These are phyloP conservation scores for Hippocampus zosterae DNA, from an alignment of 2,113 vertebrate species.

Conservation along the genomic window DNA sequence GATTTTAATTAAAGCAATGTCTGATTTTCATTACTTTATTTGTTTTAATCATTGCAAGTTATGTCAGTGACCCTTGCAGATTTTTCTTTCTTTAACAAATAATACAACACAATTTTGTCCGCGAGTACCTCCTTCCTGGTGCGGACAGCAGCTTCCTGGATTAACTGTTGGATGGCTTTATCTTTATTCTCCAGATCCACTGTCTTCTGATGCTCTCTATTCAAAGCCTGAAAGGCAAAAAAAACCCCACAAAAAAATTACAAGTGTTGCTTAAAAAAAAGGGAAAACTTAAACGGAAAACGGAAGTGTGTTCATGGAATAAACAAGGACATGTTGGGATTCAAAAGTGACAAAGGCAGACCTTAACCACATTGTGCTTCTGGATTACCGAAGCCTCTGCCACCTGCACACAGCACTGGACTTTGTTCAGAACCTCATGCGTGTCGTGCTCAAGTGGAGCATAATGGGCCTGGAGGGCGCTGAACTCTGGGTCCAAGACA, in stretches of 20 bases:
- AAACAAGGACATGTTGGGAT: no score
- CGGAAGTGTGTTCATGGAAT: background rate
- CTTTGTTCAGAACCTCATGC: constrained; percentile 76
- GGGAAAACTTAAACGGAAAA: background rate
- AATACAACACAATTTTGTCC: background rate
- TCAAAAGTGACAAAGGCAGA: background rate
- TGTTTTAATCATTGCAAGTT: no score
- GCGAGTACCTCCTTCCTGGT: constrained; percentile 78
- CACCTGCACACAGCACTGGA: constrained; percentile 80
- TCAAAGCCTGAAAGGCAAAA: constrained; percentile 68
- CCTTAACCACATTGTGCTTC: constrained; percentile 78
- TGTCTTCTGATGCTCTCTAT: constrained; percentile 83
- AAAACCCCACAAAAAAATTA: background rate
- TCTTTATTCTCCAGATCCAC: constrained; percentile 82
- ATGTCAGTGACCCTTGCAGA: no score
- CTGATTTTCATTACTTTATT: no score
- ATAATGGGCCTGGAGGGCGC: constrained; percentile 76
- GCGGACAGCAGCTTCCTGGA: constrained; percentile 76
- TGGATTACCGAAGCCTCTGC: constrained; percentile 84
- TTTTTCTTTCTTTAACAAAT: no score
- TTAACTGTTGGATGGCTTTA: constrained; percentile 76
- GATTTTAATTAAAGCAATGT: no score
- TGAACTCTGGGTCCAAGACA: constrained; percentile 75
- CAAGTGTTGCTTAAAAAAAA: background rate
- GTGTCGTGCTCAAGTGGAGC: constrained; percentile 76